Conservation (phyloP, 92 coral and sea anemone genomes). For the Parazoanthus atlanticus region DNA sequence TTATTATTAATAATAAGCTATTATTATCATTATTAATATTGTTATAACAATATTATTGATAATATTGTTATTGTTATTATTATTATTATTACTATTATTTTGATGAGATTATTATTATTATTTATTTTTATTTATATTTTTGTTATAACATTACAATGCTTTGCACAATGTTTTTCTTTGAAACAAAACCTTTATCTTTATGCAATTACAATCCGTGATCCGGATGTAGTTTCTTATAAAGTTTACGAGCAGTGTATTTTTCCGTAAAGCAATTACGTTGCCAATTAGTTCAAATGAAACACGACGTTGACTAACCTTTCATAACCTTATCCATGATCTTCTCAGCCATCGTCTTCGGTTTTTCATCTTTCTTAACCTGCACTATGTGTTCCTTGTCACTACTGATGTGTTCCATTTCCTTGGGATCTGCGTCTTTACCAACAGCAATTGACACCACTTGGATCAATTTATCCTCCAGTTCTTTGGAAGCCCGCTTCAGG, state of each 20-base stretch:
- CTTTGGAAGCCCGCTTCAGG: slow-evolving; percentile 25
- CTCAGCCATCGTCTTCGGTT: slow-evolving; percentile 39
- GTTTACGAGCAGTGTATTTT: neutral
- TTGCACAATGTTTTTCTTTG: no score
- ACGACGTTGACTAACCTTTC: slow-evolving; percentile 39
- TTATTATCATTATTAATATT: no score
- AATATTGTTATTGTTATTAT: neutral
- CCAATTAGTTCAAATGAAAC: neutral
- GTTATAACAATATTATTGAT: no score
- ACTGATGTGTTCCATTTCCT: slow-evolving; percentile 48
- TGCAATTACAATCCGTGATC: no score
- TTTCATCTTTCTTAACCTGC: slow-evolving; percentile 38
- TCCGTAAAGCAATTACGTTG: neutral
- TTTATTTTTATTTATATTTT: no score
- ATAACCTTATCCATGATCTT: slow-evolving; percentile 39
- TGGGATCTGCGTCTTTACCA: slow-evolving; percentile 49
- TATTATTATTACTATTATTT: no score
- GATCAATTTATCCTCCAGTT: slow-evolving; percentile 24
- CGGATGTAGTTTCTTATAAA: no score
- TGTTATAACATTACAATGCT: neutral
- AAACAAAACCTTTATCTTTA: no score
- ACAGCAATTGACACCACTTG: slow-evolving; percentile 49
- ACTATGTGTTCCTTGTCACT: slow-evolving; percentile 33
- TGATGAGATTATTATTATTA: no score
- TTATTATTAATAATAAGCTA: no score